Evolutionary conservation across 2,888 invertebrate species (phyloP).

Genomic region (Drosophila quinaria): DNA sequence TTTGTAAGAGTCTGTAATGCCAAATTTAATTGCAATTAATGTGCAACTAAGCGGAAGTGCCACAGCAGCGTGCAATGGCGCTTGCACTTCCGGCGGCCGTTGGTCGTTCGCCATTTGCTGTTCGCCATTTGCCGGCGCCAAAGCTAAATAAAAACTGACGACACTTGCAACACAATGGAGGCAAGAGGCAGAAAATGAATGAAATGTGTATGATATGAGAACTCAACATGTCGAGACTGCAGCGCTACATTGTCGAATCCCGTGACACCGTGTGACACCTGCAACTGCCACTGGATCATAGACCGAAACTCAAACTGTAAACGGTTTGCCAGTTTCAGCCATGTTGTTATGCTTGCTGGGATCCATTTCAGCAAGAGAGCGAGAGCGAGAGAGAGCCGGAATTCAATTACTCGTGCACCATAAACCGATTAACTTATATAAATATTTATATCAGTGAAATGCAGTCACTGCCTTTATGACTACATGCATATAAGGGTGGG

Average conservation of each 20-base stretch:
- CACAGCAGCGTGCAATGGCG: conserved; percentile 48
- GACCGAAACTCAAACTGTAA: not conserved
- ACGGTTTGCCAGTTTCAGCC: conserved; percentile 13
- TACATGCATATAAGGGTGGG: not conserved
- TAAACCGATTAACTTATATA: conserved; percentile 81
- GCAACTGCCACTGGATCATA: conserved; percentile 9
- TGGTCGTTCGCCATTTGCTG: not conserved
- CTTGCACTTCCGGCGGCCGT: conserved; percentile 59
- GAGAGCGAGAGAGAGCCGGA: conserved; percentile 35
- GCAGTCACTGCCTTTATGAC: conserved; percentile 58
- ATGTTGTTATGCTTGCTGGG: conserved; percentile 8
- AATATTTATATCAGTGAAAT: conserved; percentile 76
- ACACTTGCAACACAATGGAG: conserved; percentile 27
- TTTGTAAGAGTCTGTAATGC: conserved; percentile 53
- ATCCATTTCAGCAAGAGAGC: conserved; percentile 17
- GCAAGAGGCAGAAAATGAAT: not conserved
- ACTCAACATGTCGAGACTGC: not conserved
- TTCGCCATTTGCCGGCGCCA: conserved; percentile 34
- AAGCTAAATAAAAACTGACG: conserved; percentile 40
- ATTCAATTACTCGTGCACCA: conserved; percentile 80
- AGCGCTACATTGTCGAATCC: conserved; percentile 26
- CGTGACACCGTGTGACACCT: conserved; percentile 23
- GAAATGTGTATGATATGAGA: not conserved
- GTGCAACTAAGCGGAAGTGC: conserved; percentile 73
- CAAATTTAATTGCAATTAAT: conserved; percentile 80